Evolutionary conservation across 1,140 invertebrate genomes (phyloP).

Genomic region (Chrysomallon squamiferum): DNA sequence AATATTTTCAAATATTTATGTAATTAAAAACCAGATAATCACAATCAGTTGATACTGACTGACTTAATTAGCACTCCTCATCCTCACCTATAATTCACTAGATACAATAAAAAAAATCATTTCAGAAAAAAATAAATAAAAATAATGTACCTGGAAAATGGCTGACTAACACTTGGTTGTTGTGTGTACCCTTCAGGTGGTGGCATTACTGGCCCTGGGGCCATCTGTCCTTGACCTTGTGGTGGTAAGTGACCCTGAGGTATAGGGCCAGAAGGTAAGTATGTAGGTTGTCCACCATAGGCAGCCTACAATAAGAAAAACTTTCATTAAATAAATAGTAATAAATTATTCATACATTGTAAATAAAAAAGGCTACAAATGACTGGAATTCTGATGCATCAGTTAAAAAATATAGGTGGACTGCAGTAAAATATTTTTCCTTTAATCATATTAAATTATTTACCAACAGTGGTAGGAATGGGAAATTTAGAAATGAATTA

Average conservation of each 20-base stretch:
- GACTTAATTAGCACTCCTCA: too few species aligned
- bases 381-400: neutral
- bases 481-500: neutral
- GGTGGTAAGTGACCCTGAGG: neutral
- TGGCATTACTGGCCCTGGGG: neutral
- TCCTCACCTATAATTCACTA: too few species aligned
- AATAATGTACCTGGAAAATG: neutral
- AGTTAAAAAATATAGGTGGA: neutral
- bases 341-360: neutral
- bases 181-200: neutral
- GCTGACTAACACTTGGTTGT: neutral
- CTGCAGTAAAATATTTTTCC: too few species aligned
- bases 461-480: neutral
- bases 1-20: too few species aligned
- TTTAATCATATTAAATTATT: too few species aligned
- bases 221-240: slow-evolving; percentile 5
- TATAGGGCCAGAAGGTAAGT: neutral
- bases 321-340: neutral
- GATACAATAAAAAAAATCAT: too few species aligned
- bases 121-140: too few species aligned
- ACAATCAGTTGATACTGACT: too few species aligned
- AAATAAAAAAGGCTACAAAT: neutral
- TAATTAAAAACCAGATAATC: too few species aligned
- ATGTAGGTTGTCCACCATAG: neutral
- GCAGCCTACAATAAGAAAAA: neutral